Evolutionary conservation across 2,888 invertebrate species (phyloP).

Genomic region (Orthosia cruda): DNA sequence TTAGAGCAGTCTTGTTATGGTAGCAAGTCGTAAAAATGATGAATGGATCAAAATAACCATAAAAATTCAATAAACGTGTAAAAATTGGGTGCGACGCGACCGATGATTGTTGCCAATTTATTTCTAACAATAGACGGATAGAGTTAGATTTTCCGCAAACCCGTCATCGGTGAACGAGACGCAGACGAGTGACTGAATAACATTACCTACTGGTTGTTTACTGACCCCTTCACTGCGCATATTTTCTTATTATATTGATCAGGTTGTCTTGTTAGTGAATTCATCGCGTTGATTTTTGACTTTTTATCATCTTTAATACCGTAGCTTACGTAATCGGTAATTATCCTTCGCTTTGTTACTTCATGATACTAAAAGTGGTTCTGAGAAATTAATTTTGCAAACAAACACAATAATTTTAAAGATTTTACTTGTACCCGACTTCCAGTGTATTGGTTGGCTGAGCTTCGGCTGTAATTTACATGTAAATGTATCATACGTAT

Average conservation of each 20-base stretch:
- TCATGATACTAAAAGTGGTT: background rate
- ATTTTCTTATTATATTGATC: slow-evolving; percentile 33
- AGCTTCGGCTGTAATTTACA: background rate
- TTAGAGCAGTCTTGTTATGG: slow-evolving; percentile 72
- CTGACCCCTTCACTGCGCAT: slow-evolving; percentile 16
- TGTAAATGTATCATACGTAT: background rate
- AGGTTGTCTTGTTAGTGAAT: background rate
- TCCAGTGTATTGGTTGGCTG: background rate
- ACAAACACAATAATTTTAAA: background rate
- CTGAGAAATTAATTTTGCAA: background rate
- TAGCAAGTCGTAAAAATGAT: slow-evolving; percentile 79
- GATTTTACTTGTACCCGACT: background rate
- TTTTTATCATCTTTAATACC: background rate
- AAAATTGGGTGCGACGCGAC: slow-evolving; percentile 74
- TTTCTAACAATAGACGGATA: slow-evolving; percentile 65
- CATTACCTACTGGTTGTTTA: slow-evolving; percentile 52
- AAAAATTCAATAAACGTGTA: slow-evolving; percentile 81
- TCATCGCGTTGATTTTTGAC: background rate
- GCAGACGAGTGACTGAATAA: slow-evolving; percentile 58
- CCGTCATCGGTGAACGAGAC: slow-evolving; percentile 55
- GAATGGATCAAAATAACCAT: slow-evolving; percentile 80
- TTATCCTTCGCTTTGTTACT: background rate
- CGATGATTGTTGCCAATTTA: slow-evolving; percentile 73
- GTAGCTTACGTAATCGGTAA: background rate
- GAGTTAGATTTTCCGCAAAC: slow-evolving; percentile 59